Evolutionary conservation across 2,113 vertebrate genomes (phyloP).

Genomic region (Sprattus sprattus): DNA sequence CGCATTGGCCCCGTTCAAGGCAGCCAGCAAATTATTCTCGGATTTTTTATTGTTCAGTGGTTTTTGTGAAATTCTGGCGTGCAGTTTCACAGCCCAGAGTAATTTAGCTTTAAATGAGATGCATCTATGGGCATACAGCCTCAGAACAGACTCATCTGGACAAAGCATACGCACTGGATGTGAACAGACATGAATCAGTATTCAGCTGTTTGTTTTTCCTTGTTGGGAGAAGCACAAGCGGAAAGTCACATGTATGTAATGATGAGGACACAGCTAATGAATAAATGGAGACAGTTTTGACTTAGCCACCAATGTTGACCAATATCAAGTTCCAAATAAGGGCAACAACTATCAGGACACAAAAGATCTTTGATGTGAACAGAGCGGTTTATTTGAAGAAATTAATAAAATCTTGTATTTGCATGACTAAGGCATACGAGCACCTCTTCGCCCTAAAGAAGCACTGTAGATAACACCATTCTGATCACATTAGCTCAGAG

Average conservation of each 20-base stretch:
- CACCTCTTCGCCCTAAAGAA: neutral
- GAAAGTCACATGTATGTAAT: neutral
- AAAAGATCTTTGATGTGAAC: neutral
- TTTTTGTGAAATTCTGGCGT: neutral
- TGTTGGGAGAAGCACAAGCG: neutral
- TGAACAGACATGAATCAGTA: constrained; percentile 63
- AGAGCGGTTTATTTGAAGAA: neutral
- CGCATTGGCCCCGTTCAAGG: neutral
- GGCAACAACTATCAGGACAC: neutral
- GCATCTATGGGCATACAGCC: neutral
- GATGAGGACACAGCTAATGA: neutral
- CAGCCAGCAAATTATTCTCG: neutral
- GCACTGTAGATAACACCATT: neutral
- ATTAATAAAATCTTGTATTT: neutral
- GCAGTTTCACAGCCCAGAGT: neutral
- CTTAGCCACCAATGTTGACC: neutral
- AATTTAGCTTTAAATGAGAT: constrained; percentile 6
- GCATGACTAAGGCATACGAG: neutral
- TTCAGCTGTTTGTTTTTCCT: constrained; percentile 37
- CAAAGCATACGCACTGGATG: neutral
- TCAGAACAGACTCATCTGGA: neutral
- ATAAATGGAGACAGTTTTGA: neutral
- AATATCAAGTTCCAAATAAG: neutral
- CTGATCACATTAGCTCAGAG: neutral
- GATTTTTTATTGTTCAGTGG: constrained; percentile 2